phyloP scores from a whole-genome alignment of 35 echinoderm and acorn worm species.

The Acanthaster planci region DNA sequence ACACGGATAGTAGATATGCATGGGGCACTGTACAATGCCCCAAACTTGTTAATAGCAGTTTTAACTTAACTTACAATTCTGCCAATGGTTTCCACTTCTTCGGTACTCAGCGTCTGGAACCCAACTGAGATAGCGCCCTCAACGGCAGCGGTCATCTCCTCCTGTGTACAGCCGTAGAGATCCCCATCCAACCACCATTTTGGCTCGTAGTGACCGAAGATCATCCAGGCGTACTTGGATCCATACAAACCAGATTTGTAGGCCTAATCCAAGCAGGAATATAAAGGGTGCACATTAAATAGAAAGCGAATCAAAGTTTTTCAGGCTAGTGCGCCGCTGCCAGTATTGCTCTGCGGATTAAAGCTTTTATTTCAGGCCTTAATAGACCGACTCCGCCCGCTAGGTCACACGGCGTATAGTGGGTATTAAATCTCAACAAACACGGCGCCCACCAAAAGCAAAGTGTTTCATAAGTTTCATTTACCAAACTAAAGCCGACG shows the following conservation, averaged over 20 bases:
- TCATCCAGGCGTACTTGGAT: conserved; percentile 80
- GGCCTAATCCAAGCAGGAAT: conserved; percentile 50
- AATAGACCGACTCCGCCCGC: background rate
- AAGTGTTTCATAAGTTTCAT: too few species aligned
- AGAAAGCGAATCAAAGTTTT: background rate
- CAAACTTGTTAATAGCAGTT: too few species aligned
- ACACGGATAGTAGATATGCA: too few species aligned
- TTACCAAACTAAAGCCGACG: too few species aligned
- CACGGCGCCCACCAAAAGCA: too few species aligned
- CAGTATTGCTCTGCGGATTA: background rate
- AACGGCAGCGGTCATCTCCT: conserved; percentile 74
- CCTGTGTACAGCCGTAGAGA: conserved; percentile 45
- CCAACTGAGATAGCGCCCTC: conserved; percentile 79
- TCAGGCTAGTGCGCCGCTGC: background rate
- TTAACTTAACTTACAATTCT: conserved; percentile 58
- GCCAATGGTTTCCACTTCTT: conserved; percentile 54
- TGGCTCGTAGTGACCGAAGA: conserved; percentile 78
- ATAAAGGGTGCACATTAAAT: background rate
- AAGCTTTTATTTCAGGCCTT: background rate
- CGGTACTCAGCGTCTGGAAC: conserved; percentile 64
- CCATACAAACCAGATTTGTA: conserved; percentile 69
- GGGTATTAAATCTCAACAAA: too few species aligned
- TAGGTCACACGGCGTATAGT: too few species aligned
- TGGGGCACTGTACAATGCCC: too few species aligned
- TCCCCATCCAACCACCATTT: conserved; percentile 74